These are phyloP conservation scores for Lutjanus argentimaculatus DNA, from an alignment of 2,797 vertebrate species.

Conservation along the genomic window DNA sequence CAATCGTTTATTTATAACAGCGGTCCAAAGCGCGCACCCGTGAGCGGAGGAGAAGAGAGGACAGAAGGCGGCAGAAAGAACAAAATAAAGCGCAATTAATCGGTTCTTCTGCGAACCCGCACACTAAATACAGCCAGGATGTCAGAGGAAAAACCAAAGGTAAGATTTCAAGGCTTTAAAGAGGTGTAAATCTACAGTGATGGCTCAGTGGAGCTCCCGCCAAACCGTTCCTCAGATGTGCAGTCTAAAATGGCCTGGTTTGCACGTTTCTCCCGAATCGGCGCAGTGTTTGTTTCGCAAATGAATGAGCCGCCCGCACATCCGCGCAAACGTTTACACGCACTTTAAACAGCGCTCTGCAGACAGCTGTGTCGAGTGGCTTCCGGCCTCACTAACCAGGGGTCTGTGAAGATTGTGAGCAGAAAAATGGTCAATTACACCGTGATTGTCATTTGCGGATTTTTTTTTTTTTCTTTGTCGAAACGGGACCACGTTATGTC, in stretches of 20 bases:
- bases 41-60: conserved; percentile 82
- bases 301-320: conserved; percentile 77
- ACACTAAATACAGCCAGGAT: conserved; percentile 79
- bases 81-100: conserved; percentile 63
- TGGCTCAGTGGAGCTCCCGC: conserved; percentile 14
- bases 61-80: conserved; percentile 78
- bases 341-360: accelerated
- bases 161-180: conserved; percentile 67
- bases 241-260: conserved; percentile 84
- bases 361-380: accelerated
- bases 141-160: conserved; percentile 97
- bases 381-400: accelerated
- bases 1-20: conserved; percentile 80
- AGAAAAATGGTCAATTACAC: conserved; percentile 24
- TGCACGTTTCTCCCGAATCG: conserved; percentile 83
- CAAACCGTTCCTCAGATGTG: conserved; percentile 71
- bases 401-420: not conserved
- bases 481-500: conserved; percentile 81
- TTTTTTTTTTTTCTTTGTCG: conserved; percentile 86
- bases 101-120: conserved; percentile 40
- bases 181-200: not conserved
- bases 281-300: conserved; percentile 87
- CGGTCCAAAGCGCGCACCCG: conserved; percentile 89
- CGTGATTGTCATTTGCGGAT: conserved; percentile 79
- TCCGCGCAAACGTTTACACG: not conserved